Evolutionary conservation across 2,113 vertebrate genomes (phyloP).

Genomic region (Hydrolagus affinis): DNA sequence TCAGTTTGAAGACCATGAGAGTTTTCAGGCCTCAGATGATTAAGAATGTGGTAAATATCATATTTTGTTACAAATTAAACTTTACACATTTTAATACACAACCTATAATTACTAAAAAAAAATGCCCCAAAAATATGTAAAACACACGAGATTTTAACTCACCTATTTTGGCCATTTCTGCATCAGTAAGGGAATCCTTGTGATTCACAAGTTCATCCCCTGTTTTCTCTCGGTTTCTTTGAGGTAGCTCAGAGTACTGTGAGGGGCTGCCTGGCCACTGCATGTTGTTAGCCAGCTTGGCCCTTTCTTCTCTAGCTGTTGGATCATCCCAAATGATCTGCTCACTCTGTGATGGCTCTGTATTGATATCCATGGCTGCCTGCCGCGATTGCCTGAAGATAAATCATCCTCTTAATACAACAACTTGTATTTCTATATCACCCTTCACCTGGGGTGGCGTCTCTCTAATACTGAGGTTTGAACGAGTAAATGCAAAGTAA

Average conservation of each 20-base stretch:
- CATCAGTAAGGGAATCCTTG: slow-evolving; percentile 60
- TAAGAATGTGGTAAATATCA: too few species aligned
- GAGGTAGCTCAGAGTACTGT: slow-evolving; percentile 65
- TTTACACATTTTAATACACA: not conserved
- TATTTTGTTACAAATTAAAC: not conserved
- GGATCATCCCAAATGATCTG: slow-evolving; percentile 98
- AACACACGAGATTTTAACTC: slow-evolving; percentile 36
- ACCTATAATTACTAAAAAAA: slow-evolving; percentile 27
- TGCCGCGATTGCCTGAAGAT: slow-evolving; percentile 68
- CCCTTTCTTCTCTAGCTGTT: slow-evolving; percentile 86
- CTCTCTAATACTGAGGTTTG: not conserved
- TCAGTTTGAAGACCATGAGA: too few species aligned
- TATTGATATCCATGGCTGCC: slow-evolving; percentile 66
- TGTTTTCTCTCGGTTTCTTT: slow-evolving; percentile 41
- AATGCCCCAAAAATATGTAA: not conserved
- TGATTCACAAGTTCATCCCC: slow-evolving; percentile 38
- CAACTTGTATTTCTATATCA: too few species aligned
- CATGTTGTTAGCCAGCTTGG: slow-evolving; percentile 81
- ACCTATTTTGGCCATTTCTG: slow-evolving; percentile 73
- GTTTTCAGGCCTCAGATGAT: too few species aligned
- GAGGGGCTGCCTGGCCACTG: slow-evolving; percentile 89
- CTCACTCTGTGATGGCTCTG: slow-evolving; percentile 89
- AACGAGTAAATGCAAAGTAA: not conserved
- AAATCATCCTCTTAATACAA: not conserved
- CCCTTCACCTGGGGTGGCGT: too few species aligned